phyloP scores from a whole-genome alignment of 2,797 vertebrate species.

The Rhinoraja longicauda region DNA sequence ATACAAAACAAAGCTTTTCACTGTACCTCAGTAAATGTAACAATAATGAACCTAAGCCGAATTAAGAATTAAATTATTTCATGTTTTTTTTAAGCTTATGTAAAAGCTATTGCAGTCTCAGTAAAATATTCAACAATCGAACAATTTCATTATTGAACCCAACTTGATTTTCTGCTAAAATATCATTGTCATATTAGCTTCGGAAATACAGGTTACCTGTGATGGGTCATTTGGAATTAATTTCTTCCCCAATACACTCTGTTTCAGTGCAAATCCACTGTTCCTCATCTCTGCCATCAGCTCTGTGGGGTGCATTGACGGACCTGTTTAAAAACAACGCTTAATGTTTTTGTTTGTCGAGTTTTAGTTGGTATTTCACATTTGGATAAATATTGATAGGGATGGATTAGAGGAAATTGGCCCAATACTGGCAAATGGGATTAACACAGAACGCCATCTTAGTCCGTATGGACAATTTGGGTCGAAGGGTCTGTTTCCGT shows the following conservation, averaged over 20 bases:
- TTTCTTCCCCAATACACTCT: constrained; percentile 96
- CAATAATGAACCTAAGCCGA: no score
- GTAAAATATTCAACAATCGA: neutral
- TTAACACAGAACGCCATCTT: no score
- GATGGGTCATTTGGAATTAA: constrained; percentile 89
- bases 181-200: neutral
- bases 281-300: constrained; percentile 99
- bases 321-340: constrained; percentile 97
- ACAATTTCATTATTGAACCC: neutral
- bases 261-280: constrained; percentile 98
- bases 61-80: no score
- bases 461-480: no score
- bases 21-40: no score
- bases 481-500: no score
- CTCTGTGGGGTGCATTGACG: constrained; percentile 99
- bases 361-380: constrained; percentile 76
- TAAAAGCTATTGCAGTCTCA: neutral
- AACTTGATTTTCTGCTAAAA: neutral
- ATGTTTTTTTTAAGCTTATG: neutral
- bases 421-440: no score
- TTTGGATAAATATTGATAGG: no score
- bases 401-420: no score
- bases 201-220: constrained; percentile 74
- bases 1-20: no score
- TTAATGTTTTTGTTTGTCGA: constrained; percentile 82